A percentile compares a stretch with the other conserved stretches of the same genome.
Evolutionary conservation across 2,113 vertebrate genomes (phyloP).

Genomic region (Nycticryphes semicollaris): DNA sequence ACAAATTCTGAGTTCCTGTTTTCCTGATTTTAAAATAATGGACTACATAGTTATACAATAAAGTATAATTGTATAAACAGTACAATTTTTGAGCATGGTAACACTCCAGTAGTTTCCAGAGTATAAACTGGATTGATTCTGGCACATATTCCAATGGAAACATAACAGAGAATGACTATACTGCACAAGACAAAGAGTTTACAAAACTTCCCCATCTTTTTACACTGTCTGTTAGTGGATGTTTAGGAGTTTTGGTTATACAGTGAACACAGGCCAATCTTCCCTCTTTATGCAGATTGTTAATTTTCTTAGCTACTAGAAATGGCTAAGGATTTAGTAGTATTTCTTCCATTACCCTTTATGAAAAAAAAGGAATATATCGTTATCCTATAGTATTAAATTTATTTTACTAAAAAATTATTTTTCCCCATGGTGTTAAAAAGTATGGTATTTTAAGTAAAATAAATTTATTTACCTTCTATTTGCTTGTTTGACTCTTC

Average conservation of each 20-base stretch:
- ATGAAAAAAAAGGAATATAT: neutral
- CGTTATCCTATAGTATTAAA: neutral
- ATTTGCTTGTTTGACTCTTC: neutral
- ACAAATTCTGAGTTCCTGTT: neutral
- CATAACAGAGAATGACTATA: neutral
- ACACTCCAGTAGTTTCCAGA: neutral
- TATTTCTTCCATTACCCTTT: neutral
- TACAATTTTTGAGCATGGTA: neutral
- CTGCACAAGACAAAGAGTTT: neutral
- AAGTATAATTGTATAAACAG: neutral
- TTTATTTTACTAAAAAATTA: neutral
- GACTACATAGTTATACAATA: neutral
- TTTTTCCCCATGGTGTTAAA: neutral
- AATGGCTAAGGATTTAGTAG: neutral
- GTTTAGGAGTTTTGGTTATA: neutral
- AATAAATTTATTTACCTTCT: conserved; percentile 57
- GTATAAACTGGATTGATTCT: neutral
- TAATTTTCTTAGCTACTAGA: neutral
- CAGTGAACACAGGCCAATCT: neutral
- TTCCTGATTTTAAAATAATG: neutral
- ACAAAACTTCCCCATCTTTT: neutral
- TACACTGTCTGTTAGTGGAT: neutral
- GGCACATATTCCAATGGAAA: neutral
- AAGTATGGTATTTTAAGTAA: neutral
- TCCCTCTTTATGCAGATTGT: neutral